A percentile compares a stretch with the other conserved stretches of the same genome.
These are phyloP conservation scores for Erebia aethiops DNA, from an alignment of 2,888 invertebrate genomes.

Conservation along the genomic window DNA sequence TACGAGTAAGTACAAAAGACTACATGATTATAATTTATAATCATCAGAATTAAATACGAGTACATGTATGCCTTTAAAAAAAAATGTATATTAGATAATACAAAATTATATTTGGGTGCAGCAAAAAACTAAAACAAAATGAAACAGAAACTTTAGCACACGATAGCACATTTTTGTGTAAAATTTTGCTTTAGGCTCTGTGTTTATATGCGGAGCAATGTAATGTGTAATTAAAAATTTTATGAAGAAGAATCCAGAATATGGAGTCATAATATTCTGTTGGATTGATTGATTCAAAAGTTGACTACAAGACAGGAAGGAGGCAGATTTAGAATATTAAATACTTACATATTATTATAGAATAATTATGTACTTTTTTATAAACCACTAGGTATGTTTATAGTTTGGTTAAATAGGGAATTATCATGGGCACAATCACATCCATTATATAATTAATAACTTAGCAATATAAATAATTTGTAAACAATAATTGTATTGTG, in stretches of 20 bases:
- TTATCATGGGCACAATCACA: constrained; percentile 34
- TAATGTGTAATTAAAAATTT: constrained; percentile 2
- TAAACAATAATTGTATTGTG: constrained; percentile 34
- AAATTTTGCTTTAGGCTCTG: constrained; percentile 14
- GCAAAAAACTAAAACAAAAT: background rate
- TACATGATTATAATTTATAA: background rate
- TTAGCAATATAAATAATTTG: constrained; percentile 31
- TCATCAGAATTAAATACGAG: background rate
- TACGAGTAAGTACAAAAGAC: background rate
- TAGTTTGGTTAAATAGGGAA: constrained; percentile 42
- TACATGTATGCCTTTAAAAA: background rate
- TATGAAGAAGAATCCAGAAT: background rate
- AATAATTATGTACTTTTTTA: constrained; percentile 30
- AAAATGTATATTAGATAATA: too few relatives aligned
- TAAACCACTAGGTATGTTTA: constrained; percentile 41
- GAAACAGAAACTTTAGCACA: background rate
- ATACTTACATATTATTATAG: constrained; percentile 42
- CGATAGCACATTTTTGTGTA: background rate
- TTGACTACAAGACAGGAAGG: constrained; percentile 62
- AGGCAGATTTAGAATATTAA: constrained; percentile 66
- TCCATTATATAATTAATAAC: constrained; percentile 20
- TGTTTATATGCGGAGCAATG: constrained; percentile 1
- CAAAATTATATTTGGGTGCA: background rate
- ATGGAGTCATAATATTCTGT: background rate
- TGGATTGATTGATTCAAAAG: constrained; percentile 16